Evolutionary conservation across 2,113 vertebrate genomes (phyloP).

Genomic region (Leptodactylus fuscus): DNA sequence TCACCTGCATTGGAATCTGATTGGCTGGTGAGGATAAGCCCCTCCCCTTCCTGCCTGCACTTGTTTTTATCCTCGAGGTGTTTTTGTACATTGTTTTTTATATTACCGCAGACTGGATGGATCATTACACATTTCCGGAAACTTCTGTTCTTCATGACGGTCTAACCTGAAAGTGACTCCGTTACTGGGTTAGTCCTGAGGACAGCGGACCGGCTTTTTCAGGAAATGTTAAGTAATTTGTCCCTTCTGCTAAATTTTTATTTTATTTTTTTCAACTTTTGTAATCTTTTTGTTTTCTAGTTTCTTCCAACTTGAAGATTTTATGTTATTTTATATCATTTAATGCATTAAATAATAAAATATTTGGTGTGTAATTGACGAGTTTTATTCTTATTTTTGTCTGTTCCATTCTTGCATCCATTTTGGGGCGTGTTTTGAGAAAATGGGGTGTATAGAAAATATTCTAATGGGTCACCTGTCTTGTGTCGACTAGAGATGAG

Average conservation of each 20-base stretch:
- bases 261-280: not conserved
- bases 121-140: not conserved
- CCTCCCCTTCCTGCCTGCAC: not conserved
- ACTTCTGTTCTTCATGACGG: conserved; percentile 14
- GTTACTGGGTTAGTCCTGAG: conserved; percentile 12
- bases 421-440: too few relatives aligned
- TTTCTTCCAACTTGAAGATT: not conserved
- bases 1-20: not conserved
- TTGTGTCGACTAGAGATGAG: too few relatives aligned
- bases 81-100: not conserved
- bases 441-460: too few relatives aligned
- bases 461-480: too few relatives aligned
- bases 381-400: too few relatives aligned
- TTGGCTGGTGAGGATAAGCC: not conserved
- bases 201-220: not conserved
- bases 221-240: not conserved
- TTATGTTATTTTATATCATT: not conserved
- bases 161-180: conserved; percentile 26
- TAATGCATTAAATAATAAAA: conserved; percentile 1
- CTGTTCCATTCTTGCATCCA: too few relatives aligned
- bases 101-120: not conserved
- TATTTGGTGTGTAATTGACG: not conserved
- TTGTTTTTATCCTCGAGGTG: not conserved
- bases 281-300: not conserved
- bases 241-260: not conserved